These are phyloP conservation scores for Rhodeus uyekii DNA, from an alignment of 2,797 vertebrate species.

Conservation along the genomic window DNA sequence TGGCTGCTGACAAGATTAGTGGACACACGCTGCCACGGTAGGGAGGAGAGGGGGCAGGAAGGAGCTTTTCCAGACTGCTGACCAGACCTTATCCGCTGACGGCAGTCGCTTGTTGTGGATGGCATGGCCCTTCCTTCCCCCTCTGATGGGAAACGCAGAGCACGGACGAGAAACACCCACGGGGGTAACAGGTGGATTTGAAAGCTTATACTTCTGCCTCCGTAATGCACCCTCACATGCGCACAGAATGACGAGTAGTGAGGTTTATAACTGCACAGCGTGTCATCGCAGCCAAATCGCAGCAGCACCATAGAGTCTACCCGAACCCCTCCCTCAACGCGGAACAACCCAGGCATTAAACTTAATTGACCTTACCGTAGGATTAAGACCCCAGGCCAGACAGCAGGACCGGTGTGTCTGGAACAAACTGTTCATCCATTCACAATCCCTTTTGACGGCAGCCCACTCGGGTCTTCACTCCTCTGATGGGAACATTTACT, in stretches of 20 bases:
- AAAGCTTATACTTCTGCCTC: background rate
- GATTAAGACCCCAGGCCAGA: slow-evolving; percentile 73
- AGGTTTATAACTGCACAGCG: slow-evolving; percentile 12
- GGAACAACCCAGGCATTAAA: slow-evolving; percentile 54
- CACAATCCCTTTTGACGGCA: slow-evolving; percentile 73
- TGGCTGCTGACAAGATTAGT: slow-evolving; percentile 60
- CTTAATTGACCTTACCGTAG: slow-evolving; percentile 71
- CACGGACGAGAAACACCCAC: slow-evolving; percentile 31
- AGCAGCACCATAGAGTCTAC: slow-evolving; percentile 11
- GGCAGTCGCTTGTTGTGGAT: slow-evolving; percentile 32
- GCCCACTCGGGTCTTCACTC: slow-evolving; percentile 56
- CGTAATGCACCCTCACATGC: background rate
- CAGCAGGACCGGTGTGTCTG: slow-evolving; percentile 71
- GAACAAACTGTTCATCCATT: slow-evolving; percentile 77
- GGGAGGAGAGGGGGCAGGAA: slow-evolving; percentile 46
- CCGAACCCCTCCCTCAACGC: background rate
- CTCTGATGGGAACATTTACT: slow-evolving; percentile 55
- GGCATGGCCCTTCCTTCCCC: slow-evolving; percentile 45
- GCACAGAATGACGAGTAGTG: slow-evolving; percentile 15
- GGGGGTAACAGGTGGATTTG: slow-evolving; percentile 45
- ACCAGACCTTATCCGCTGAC: slow-evolving; percentile 43
- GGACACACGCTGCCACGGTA: slow-evolving; percentile 56
- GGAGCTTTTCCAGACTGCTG: slow-evolving; percentile 52
- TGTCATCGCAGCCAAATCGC: slow-evolving; percentile 24
- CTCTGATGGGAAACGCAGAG: slow-evolving; percentile 28